Percentiles rank a stretch among this genome's conserved stretches.
Evolutionary conservation across 2,113 vertebrate genomes (phyloP).

Genomic region (Vulpes lagopus): DNA sequence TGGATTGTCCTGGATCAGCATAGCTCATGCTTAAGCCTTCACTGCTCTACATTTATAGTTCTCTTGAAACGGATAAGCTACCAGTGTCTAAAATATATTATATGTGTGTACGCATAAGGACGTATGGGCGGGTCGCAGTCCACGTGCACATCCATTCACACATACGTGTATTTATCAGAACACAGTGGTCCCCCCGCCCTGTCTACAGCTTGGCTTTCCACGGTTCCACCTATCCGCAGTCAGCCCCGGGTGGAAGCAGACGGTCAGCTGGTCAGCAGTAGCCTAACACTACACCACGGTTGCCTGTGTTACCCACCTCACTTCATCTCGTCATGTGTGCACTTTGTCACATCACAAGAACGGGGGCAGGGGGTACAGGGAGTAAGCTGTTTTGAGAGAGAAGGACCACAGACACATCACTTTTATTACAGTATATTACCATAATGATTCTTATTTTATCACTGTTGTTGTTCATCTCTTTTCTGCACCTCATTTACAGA

Average conservation of each 20-base stretch:
- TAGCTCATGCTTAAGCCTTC: background rate
- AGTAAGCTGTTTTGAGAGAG: background rate
- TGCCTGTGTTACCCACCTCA: background rate
- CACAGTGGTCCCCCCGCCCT: accelerated
- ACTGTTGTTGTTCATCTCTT: background rate
- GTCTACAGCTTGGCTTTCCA: background rate
- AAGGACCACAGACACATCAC: background rate
- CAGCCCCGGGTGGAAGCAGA: background rate
- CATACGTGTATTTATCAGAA: background rate
- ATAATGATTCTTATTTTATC: background rate
- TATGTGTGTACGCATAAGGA: background rate
- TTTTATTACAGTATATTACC: background rate
- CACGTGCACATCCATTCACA: background rate
- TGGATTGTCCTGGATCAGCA: background rate
- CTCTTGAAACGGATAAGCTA: background rate
- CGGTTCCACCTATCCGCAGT: background rate
- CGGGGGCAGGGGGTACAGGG: background rate
- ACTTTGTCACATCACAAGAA: background rate
- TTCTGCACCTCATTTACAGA: background rate
- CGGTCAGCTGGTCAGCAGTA: background rate
- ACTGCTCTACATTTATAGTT: background rate
- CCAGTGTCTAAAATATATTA: background rate
- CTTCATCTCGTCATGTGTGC: background rate
- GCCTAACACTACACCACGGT: background rate
- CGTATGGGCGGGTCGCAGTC: background rate